phyloP scores from a whole-genome alignment of 2,888 invertebrate species.

The Andricus curvator region DNA sequence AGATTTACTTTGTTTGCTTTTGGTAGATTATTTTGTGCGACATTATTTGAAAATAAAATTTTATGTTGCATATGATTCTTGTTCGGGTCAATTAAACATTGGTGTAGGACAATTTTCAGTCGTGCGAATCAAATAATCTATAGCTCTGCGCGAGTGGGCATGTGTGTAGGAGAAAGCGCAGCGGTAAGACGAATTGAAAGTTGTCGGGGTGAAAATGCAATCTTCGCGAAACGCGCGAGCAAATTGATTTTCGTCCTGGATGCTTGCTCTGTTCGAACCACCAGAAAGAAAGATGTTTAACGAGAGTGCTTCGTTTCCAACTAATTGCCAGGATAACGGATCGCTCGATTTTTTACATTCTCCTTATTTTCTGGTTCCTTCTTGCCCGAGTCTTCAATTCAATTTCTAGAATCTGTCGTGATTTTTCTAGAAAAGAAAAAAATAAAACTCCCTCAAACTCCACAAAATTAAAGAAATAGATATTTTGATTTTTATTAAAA shows the following conservation, averaged over 20 bases:
- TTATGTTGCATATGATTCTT: background rate
- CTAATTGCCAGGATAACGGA: constrained; percentile 38
- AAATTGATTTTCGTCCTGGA: constrained; percentile 38
- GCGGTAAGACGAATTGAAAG: constrained; percentile 36
- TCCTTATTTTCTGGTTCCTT: constrained; percentile 25
- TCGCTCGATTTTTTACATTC: constrained; percentile 43
- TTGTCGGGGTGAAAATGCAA: constrained; percentile 39
- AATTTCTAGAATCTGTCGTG: background rate
- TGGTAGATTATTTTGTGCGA: background rate
- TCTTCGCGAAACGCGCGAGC: constrained; percentile 33
- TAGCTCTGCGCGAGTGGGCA: background rate
- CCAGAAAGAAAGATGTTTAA: constrained; percentile 36
- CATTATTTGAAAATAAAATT: background rate
- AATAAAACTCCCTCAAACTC: background rate
- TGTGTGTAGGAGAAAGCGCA: constrained; percentile 27
- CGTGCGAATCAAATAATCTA: constrained; percentile 20
- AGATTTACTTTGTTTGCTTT: no score
- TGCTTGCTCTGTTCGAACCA: constrained; percentile 29
- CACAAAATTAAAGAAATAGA: background rate
- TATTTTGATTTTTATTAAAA: background rate
- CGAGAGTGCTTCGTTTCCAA: constrained; percentile 25
- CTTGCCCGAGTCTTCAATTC: constrained; percentile 38
- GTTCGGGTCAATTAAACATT: constrained; percentile 17
- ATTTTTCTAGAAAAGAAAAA: constrained; percentile 14
- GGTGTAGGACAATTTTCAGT: constrained; percentile 3